phyloP scores from a whole-genome alignment of 1,140 invertebrate species.

The Drosophila mojavensis region DNA sequence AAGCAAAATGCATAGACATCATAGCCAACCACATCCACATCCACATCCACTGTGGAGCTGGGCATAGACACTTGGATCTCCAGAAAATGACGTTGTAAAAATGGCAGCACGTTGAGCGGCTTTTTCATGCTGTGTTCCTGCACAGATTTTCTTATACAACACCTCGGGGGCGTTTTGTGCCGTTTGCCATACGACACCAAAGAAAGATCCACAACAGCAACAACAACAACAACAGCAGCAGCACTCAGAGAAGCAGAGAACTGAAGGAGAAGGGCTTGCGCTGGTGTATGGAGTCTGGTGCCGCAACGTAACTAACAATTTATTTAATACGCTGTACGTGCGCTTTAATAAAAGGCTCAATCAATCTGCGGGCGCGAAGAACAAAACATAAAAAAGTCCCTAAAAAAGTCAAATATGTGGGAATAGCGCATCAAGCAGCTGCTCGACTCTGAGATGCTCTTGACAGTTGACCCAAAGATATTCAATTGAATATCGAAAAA shows the following conservation, averaged over 20 bases:
- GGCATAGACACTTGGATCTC: constrained; percentile 45
- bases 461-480: constrained; percentile 18
- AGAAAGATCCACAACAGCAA: constrained; percentile 35
- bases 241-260: constrained; percentile 4
- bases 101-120: constrained; percentile 53
- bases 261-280: constrained; percentile 50
- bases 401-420: constrained; percentile 46
- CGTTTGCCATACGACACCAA: constrained; percentile 74
- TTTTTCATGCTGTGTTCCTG: constrained; percentile 62
- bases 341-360: constrained; percentile 82
- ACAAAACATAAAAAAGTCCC: constrained; percentile 38
- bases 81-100: constrained; percentile 73
- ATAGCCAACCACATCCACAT: constrained; percentile 37
- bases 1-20: constrained; percentile 77
- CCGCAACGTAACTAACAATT: constrained; percentile 82
- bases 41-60: constrained; percentile 8
- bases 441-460: constrained; percentile 62
- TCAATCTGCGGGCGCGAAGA: constrained; percentile 66
- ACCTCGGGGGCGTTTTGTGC: constrained; percentile 76
- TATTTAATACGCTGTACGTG: constrained; percentile 83
- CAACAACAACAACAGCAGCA: not conserved
- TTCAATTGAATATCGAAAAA: not conserved
- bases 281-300: constrained; percentile 34
- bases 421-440: constrained; percentile 22
- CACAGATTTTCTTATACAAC: constrained; percentile 70